These are phyloP conservation scores for Panthera tigris DNA, from an alignment of 2,113 vertebrate genomes.

Conservation along the genomic window DNA sequence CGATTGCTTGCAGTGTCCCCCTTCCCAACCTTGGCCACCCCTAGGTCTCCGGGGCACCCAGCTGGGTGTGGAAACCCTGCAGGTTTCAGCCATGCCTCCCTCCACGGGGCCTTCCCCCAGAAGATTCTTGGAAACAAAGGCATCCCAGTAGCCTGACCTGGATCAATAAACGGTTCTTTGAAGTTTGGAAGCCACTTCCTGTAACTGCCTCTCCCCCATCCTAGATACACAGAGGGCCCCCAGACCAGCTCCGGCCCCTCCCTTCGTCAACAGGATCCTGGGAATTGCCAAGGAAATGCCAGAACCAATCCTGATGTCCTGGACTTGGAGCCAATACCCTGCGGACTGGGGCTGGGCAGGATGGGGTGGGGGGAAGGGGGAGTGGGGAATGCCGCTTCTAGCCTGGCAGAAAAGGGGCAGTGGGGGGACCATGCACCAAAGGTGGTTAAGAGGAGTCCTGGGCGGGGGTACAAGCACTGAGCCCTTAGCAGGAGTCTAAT, in stretches of 20 bases:
- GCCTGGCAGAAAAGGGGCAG: background rate
- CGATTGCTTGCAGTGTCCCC: background rate
- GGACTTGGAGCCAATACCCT: conserved; percentile 19
- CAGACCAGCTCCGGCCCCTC: conserved; percentile 62
- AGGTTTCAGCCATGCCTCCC: background rate
- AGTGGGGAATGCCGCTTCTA: background rate
- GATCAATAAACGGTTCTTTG: conserved; percentile 70
- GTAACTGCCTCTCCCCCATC: background rate
- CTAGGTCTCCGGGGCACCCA: background rate
- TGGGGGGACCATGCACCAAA: background rate
- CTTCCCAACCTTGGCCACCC: background rate
- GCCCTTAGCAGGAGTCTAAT: background rate
- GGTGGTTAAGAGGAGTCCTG: background rate
- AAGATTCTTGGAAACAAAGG: conserved; percentile 57
- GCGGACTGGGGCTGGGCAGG: conserved; percentile 9
- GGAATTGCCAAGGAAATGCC: conserved; percentile 69
- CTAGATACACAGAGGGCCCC: conserved; percentile 61
- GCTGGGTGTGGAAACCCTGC: background rate
- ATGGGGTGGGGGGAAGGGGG: background rate
- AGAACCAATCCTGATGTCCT: conserved; percentile 10
- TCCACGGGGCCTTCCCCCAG: background rate
- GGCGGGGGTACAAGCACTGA: background rate
- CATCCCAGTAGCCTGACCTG: background rate
- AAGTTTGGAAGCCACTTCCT: conserved; percentile 41
- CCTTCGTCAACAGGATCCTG: conserved; percentile 72